phyloP scores from a whole-genome alignment of 2,797 vertebrate genomes.

The Falco berigora region DNA sequence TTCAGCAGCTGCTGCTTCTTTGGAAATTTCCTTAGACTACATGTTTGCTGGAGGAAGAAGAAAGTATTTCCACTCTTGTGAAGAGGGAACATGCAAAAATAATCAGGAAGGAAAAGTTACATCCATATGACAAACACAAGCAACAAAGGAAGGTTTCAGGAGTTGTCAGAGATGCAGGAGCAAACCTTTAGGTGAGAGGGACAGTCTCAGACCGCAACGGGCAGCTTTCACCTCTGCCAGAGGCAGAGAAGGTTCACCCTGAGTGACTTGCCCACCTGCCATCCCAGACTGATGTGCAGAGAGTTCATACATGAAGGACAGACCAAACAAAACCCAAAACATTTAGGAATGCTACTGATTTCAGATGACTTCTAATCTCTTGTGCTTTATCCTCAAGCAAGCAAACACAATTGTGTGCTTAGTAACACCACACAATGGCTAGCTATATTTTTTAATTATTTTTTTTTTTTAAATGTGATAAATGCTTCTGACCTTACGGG shows the following conservation, averaged over 20 bases:
- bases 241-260: neutral
- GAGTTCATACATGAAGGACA: neutral
- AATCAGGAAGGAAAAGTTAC: neutral
- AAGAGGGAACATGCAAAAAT: neutral
- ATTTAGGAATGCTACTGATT: neutral
- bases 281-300: neutral
- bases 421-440: neutral
- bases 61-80: neutral
- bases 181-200: neutral
- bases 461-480: neutral
- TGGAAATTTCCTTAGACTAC: neutral
- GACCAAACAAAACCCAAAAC: neutral
- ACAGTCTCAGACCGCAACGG: rapidly evolving
- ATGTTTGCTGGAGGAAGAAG: neutral
- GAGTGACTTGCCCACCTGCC: neutral
- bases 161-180: neutral
- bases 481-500: neutral
- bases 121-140: neutral
- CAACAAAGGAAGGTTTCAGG: neutral
- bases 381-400: neutral
- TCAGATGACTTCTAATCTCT: neutral
- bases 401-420: neutral
- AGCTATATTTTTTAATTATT: neutral
- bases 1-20: neutral
- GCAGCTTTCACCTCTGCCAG: neutral